Percentiles rank a stretch among this genome's conserved stretches.
phyloP scores from a whole-genome alignment of 1,140 invertebrate species.

The Drosophila asahinai region DNA sequence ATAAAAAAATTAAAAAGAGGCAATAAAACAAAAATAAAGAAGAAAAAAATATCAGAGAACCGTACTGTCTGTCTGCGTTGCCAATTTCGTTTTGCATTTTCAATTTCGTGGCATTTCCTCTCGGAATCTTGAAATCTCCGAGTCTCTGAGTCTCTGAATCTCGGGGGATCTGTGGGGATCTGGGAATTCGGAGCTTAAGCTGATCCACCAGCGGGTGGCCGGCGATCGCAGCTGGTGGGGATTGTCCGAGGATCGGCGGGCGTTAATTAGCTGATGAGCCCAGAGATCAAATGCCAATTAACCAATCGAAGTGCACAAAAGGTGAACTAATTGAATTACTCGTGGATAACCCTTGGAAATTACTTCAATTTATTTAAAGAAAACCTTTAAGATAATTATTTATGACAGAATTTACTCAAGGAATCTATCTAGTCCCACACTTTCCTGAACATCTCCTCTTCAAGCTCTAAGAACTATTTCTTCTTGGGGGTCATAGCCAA shows the following conservation, averaged over 20 bases:
- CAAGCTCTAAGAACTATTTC: too few species aligned
- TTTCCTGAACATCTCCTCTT: too few species aligned
- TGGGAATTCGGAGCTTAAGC: conserved; percentile 24
- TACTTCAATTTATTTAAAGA: too few species aligned
- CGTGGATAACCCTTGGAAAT: too few species aligned
- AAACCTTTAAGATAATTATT: too few species aligned
- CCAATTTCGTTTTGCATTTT: conserved; percentile 82
- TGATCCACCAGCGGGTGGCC: conserved; percentile 26
- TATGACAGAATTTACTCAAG: neutral
- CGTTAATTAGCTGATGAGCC: conserved; percentile 72
- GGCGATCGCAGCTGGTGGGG: conserved; percentile 22
- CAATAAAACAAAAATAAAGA: conserved; percentile 9
- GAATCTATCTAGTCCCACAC: too few species aligned
- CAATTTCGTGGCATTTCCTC: conserved; percentile 80
- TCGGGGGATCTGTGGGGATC: conserved; percentile 4
- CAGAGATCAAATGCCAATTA: conserved; percentile 58
- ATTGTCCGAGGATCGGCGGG: conserved; percentile 30
- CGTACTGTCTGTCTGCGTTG: conserved; percentile 39
- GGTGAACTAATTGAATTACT: conserved; percentile 21
- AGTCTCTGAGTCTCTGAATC: neutral
- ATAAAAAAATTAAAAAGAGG: neutral
- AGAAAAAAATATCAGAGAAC: neutral
- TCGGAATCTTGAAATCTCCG: conserved; percentile 1
- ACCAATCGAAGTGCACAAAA: conserved; percentile 4
- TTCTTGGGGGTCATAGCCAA: neutral